Base-by-base conservation (phyloP, 2,888 invertebrate genomes). In the Julus scanicus region DNA sequence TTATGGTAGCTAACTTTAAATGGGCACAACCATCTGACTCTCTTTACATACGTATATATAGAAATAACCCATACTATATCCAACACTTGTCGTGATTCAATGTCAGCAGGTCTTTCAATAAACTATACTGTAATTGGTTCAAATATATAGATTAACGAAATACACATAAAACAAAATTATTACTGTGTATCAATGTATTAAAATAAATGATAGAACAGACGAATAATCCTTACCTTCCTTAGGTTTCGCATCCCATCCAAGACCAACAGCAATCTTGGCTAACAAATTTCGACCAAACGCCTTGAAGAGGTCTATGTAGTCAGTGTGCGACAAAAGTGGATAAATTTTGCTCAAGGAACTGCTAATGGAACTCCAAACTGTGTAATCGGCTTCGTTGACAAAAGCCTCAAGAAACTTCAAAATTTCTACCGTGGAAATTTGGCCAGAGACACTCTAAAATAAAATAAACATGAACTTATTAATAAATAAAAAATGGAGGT, bases 321-420 rank as follows among this genome's bases (percentile, higher is more conserved):
- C 95, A 0, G 97, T 96, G 92, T 97, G 95, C 3, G 96, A 95
- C 89, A 98, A 93, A 48, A 98, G 93, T 85, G 95, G 94, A 89
- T 95, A 94, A 88, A 98, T 93, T 91, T 95, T 95, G n/a, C 95
- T 94, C 88, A 98, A 93, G 90, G 96, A 96, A 91, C 95, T 96
- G 83, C 95, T 94, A 90, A 97, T 95, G 0, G 95, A 95, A 9
- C 95, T 96, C 98, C 98, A 99, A 0, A 98, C 98, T 0, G 98
- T 97, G 93, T 96, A 99, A 92, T 98, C 96, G 63, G 95, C 95
- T 92, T 99, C 98, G 90, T 96, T 95, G 89, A 94, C 94, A 92
- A 95, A 98, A 0, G 97, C 96, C 90, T 95, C 94, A 91, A 97
- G 95, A n/a, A 98, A 93, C 91, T 96, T 95, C 88, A 99, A 93